Base-by-base conservation (phyloP, 2,113 vertebrate species). In the Pituophis catenifer region DNA sequence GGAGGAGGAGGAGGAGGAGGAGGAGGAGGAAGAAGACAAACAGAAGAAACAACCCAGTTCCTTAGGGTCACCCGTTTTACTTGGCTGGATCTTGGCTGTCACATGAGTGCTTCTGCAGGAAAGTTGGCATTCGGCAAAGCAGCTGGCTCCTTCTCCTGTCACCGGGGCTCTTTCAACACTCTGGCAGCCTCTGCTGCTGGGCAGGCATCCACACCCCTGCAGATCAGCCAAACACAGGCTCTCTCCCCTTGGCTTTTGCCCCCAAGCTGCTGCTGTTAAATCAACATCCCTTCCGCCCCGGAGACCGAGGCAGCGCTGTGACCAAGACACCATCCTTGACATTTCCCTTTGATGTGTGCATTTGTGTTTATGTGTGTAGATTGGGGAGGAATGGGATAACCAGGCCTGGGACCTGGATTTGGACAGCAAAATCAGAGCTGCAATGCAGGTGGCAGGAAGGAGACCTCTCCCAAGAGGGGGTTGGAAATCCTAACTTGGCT, bases 161-260 rank as follows among this genome's bases (percentile, higher is more conserved):
- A 52, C 92, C 26, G 13, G 38, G 75, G 81, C 57, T 59, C 57
- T 65, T 90, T 90, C 57, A 52, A 44, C 89, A 21, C 75, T 90
- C 44, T 93, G 92, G 92, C 89, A 90, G 48, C n/a, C 3, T 53
- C 5, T 17, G 48, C 57, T 29, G 19, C 48, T 86, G 92, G 92
- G 89, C 92, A 65, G 13, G 57, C 48, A 26, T 87, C 92, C 89
- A 87, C 50, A 17, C 90, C 89, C 81, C 48, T 29, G 89, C 24
- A 48, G 92, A 86, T 53, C 81, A 21, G 88, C 89, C 92, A 62
- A 70, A 93, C 48, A 21, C 89, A 87, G 58, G 89, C 92, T 48
- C 81, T 55, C 75, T 81, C 89, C 89, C 53, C 89, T 54, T 93
- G 92, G 89, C 92, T 90, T 93, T 87, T 93, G 75, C 57, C 81